These are phyloP conservation scores for Parapsyche elsis DNA, from an alignment of 1,140 invertebrate genomes.

Conservation along the genomic window DNA sequence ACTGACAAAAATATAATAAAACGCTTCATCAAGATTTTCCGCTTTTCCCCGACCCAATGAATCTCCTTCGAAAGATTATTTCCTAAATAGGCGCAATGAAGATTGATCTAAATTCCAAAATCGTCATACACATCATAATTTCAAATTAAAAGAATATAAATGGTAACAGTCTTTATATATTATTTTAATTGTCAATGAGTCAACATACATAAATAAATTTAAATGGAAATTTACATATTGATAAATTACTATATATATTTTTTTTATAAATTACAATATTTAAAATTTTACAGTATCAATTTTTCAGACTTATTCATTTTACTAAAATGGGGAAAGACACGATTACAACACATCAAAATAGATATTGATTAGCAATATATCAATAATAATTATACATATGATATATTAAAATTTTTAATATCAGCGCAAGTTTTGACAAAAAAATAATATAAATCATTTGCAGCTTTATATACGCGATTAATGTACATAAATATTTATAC, in stretches of 20 bases:
- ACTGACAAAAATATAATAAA: too few species aligned
- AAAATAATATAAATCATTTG: constrained; percentile 17
- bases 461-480: not conserved
- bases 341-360: constrained; percentile 45
- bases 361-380: constrained; percentile 24
- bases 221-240: constrained; percentile 49
- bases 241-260: constrained; percentile 41
- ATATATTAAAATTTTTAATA: not conserved
- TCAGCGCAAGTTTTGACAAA: not conserved
- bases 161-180: constrained; percentile 57
- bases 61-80: too few species aligned
- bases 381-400: not conserved
- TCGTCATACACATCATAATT: too few species aligned
- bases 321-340: constrained; percentile 50
- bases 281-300: constrained; percentile 23
- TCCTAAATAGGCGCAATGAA: too few species aligned
- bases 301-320: constrained; percentile 53
- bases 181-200: constrained; percentile 51
- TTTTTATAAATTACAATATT: constrained; percentile 35
- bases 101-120: too few species aligned
- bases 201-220: constrained; percentile 55
- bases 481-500: too few species aligned
- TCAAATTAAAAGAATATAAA: constrained; percentile 30
- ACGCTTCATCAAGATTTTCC: too few species aligned
- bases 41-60: too few species aligned